phyloP scores from a whole-genome alignment of 2,113 vertebrate species.

The Oriolus oriolus region DNA sequence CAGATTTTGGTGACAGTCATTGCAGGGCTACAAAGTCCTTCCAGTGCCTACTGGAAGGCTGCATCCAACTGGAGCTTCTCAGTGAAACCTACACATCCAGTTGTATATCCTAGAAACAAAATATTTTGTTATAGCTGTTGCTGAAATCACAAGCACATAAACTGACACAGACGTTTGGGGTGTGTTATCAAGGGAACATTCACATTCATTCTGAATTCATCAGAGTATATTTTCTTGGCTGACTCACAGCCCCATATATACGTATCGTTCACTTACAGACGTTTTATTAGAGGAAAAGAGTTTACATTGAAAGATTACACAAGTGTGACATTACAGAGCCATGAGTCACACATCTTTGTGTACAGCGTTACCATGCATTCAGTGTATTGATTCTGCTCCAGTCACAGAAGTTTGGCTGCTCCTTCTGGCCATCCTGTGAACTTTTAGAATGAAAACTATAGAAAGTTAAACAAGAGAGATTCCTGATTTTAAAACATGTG shows the following conservation, averaged over 20 bases:
- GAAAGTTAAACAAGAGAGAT: not conserved
- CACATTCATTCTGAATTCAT: conserved; percentile 62
- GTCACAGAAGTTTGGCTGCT: conserved; percentile 47
- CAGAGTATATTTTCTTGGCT: conserved; percentile 34
- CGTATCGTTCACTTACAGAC: not conserved
- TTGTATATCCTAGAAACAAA: conserved; percentile 64
- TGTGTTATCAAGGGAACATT: conserved; percentile 34
- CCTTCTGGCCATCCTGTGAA: conserved; percentile 44
- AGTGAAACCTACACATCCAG: not conserved
- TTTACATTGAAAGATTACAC: conserved; percentile 48
- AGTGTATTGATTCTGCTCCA: conserved; percentile 34
- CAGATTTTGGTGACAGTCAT: not conserved
- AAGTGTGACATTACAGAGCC: conserved; percentile 53
- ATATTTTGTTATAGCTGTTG: conserved; percentile 55
- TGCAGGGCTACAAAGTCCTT: not conserved
- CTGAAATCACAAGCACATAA: conserved; percentile 52
- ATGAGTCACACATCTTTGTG: conserved; percentile 65
- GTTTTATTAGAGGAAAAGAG: conserved; percentile 53
- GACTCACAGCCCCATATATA: conserved; percentile 22
- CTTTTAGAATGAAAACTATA: not conserved
- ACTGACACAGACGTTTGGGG: not conserved
- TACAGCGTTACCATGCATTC: conserved; percentile 54
- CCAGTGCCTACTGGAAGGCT: not conserved
- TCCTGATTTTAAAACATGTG: not conserved
- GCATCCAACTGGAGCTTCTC: not conserved